Base-by-base conservation (phyloP, 2,113 vertebrate species). In the Camelus dromedarius region DNA sequence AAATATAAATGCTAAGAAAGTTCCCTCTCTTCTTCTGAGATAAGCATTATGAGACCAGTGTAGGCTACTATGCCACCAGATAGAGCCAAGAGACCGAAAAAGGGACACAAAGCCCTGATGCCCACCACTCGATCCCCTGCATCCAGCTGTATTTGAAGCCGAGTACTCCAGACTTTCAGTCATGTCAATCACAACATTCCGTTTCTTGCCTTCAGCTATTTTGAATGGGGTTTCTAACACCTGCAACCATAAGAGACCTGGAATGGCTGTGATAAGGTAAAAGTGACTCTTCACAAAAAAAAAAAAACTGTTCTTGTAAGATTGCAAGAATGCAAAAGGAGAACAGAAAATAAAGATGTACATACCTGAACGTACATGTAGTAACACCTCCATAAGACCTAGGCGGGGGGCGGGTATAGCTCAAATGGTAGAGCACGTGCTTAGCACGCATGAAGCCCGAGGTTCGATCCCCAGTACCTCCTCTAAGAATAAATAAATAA, bases 251-350 rank as follows among this genome's bases (percentile, higher is more conserved):
- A 70, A 66, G 30, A 92, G 46, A 58, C 42, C 35, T 79, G 73
- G 15, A 60, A 82, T 5, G 64, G 42, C 54, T 79, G 2, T 24
- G 6, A n/a, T 42, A 42, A 93, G 7, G 20, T 60, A 89, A 81
- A 93, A 95, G 69, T 32, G 82, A 70, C 35, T 67, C 56, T 62
- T 81, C 64, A 70, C 7, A 72, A 67, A 95, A 90, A 60, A 70
- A 5, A 70, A 58, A 95, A 90, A 64, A 79, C 19, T 46, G 7
- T 54, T 94, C 26, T 89, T 50, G 6, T 89, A 54, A 67, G 67
- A 85, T 42, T 42, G 38, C 38, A 42, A 52, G 93, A 89, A 84
- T 52, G 35, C 46, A 94, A 97, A 93, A 60, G 48, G 56, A 73
- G 72, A 95, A 58, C 3, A 70, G 62, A 88, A 96, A 87, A 93